Base-by-base conservation (phyloP, 2,797 vertebrate species). In the Syncerus caffer region DNA sequence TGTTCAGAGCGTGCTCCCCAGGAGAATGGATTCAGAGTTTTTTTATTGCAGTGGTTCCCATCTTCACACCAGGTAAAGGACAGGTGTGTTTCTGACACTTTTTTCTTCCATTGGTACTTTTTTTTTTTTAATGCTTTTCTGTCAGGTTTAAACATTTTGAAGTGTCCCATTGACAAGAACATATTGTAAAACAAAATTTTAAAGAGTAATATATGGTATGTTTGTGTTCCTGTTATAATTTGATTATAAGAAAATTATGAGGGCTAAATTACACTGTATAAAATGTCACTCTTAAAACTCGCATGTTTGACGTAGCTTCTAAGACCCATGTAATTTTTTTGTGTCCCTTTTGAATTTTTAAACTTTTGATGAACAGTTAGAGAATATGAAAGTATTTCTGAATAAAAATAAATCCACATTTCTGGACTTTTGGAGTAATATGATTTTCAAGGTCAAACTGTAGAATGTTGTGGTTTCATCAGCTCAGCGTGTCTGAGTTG, bases 131-230 rank as follows among this genome's bases (percentile, higher is more conserved):
- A 89, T 71, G 42, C 25, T 60, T 90, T 93, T 51, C 82, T 93
- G 34, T 95, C 93, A 51, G 42, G 8, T 85, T 97, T 97, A 87
- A 95, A 90, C 95, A 64, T 76, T 95, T 86, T 50, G 57, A 94
- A 93, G 87, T 83, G 1, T 29, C 16, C 80, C 47, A 21, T 71
- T 96, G 74, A 97, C 85, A 98, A 96, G 53, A 97, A 25, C 38
- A 96, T 89, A 57, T 38, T 60, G 90, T 87, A 92, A 95, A 96
- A 88, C 85, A 85, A 92, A 96, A 82, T 79, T 45, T 45, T 85
- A 97, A 97, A 98, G 74, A 95, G 53, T 97, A 97, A 97, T 89
- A 90, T 96, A 96, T 93, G 93, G 15, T 10, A 87, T 97, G 62
- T 64, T 79, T 97, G 76, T 55, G 0, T 98, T 97, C 91, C 55